A percentile compares a stretch with the other conserved stretches of the same genome.
phyloP scores from a whole-genome alignment of 2,113 vertebrate species.

The Atractosteus spatula region DNA sequence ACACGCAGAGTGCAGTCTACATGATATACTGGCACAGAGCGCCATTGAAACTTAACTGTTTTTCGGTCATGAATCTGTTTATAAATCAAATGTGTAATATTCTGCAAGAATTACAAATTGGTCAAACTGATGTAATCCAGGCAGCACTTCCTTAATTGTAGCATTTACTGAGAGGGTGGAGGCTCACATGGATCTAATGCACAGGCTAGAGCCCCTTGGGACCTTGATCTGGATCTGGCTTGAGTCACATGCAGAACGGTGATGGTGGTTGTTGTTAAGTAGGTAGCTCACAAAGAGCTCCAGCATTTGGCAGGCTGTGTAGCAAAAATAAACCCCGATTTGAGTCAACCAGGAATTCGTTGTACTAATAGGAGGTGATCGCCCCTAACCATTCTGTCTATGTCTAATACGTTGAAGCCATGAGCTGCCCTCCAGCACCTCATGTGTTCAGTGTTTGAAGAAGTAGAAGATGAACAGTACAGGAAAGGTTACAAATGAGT shows the following conservation, averaged over 20 bases:
- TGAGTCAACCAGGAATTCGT: neutral
- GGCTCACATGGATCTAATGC: conserved; percentile 43
- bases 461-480: too few species aligned
- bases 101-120: conserved; percentile 45
- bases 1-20: neutral
- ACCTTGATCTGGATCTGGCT: conserved; percentile 43
- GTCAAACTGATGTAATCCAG: conserved; percentile 56
- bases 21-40: neutral
- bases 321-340: neutral
- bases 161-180: conserved; percentile 48
- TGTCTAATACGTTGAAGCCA: neutral
- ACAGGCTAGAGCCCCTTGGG: conserved; percentile 29
- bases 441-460: neutral
- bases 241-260: conserved; percentile 37
- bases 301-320: neutral
- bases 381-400: neutral
- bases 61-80: conserved; percentile 29
- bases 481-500: too few species aligned
- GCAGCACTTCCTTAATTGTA: conserved; percentile 59
- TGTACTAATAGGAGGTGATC: neutral
- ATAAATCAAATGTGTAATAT: conserved; percentile 36
- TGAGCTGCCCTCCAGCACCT: neutral
- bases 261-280: conserved; percentile 9
- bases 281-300: neutral
- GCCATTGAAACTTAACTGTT: neutral